Base-by-base conservation (phyloP, 2,888 invertebrate genomes). In the Morpho deidamia region DNA sequence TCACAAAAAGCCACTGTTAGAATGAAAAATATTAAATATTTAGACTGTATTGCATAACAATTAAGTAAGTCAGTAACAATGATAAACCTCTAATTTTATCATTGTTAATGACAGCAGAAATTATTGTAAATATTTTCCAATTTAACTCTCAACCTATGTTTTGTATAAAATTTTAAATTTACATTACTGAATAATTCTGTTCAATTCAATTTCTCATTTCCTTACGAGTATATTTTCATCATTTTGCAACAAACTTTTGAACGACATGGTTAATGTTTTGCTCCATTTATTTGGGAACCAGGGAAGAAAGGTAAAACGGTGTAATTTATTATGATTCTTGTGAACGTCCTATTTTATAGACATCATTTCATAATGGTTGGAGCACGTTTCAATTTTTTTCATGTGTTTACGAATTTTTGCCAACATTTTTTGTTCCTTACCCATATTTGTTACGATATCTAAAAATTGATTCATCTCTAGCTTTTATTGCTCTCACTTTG, bases 231-330 rank as follows among this genome's bases (percentile, higher is more conserved):
- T 38, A 46, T 8, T 37, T 5, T 39, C 38, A 23, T 39, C 9
- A 11, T 11, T 23, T 38, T 3, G 7, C 45, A 46, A 34, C 23
- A 41, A 11, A 23, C 33, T 56, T 53, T 50, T 57, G 55, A 51
- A 60, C 44, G 14, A 35, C 49, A 33, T 60, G 37, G 40, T 64
- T 65, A 65, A 80, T 74, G 84, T 89, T 79, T 74, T 81, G 87
- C 88, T 82, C 69, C 86, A 85, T 88, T 88, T 72, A 72, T 68
- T 74, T 75, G 76, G 88, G 79, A 86, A 80, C 84, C 88, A 89
- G 89, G 86, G 83, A 66, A 87, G 81, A 81, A 89, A 89, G 89
- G 89, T 89, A 89, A 89, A 81, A 79, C 63, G 58, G 66, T 70
- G 55, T 68, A 66, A 70, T 73, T 71, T 62, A 66, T 70, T 72